These are phyloP conservation scores for Ianthella basta DNA, from an alignment of 37 sponge, comb jelly and placozoan species.

Conservation along the genomic window DNA sequence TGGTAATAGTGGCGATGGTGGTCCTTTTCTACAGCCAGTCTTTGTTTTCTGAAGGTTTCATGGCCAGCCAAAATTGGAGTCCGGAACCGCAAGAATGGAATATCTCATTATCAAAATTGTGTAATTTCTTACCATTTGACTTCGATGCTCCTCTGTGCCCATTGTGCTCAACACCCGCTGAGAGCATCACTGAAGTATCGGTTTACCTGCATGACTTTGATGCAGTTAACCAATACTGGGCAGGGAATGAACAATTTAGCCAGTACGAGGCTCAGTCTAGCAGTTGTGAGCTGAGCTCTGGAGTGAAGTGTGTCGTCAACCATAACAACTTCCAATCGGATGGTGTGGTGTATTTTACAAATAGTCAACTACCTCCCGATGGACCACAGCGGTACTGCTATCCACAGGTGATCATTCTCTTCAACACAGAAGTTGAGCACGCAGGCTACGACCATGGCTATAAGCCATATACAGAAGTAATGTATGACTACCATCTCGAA, in stretches of 20 bases:
- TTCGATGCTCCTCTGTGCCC: no score
- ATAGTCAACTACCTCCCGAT: not conserved
- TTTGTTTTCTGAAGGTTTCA: no score
- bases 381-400: not conserved
- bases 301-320: not conserved
- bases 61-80: no score
- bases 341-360: not conserved
- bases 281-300: not conserved
- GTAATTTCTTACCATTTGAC: not conserved
- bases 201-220: no score
- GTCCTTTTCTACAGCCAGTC: no score
- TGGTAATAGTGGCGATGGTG: no score
- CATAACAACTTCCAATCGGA: conserved; percentile 12
- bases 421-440: conserved; percentile 12
- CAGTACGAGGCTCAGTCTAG: not conserved
- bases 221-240: not conserved
- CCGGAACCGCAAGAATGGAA: no score
- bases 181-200: no score
- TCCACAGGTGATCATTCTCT: not conserved
- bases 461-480: not conserved
- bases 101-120: no score
- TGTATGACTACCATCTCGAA: conserved; percentile 4
- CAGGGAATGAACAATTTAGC: no score
- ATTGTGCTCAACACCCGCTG: no score
- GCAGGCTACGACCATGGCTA: not conserved